A percentile compares a stretch with the other conserved stretches of the same genome.
These are phyloP conservation scores for Hydrolagus colliei DNA, from an alignment of 2,797 vertebrate species.

Conservation along the genomic window DNA sequence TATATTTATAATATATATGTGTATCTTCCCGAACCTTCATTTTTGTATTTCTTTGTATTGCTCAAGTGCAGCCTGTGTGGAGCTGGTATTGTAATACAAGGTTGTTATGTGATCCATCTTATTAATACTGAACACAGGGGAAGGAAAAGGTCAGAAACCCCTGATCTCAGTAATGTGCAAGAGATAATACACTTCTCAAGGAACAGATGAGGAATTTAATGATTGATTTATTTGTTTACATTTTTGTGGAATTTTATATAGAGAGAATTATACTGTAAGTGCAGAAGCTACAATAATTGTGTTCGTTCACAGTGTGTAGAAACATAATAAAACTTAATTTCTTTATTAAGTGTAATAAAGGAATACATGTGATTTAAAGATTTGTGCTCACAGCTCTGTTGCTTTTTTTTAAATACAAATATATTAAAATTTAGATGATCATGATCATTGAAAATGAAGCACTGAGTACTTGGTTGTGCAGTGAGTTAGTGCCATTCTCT, in stretches of 20 bases:
- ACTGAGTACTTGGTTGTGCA: background rate
- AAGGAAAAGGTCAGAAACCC: slow-evolving; percentile 32
- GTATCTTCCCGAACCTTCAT: background rate
- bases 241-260: slow-evolving; percentile 6
- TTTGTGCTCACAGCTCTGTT: background rate
- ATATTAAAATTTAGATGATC: slow-evolving; percentile 8
- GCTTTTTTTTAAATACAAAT: background rate
- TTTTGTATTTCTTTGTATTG: slow-evolving; percentile 18
- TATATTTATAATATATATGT: background rate
- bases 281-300: slow-evolving; percentile 23
- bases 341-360: background rate
- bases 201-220: slow-evolving; percentile 32
- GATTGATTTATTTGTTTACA: slow-evolving; percentile 30
- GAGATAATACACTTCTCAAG: slow-evolving; percentile 29
- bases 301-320: slow-evolving; percentile 10
- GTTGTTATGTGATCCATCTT: slow-evolving; percentile 32
- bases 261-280: background rate
- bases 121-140: slow-evolving; percentile 32
- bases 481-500: background rate
- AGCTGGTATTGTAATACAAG: slow-evolving; percentile 30
- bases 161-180: slow-evolving; percentile 29
- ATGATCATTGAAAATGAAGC: background rate
- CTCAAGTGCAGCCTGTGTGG: slow-evolving; percentile 5
- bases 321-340: background rate
- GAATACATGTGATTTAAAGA: slow-evolving; percentile 7